phyloP scores from a whole-genome alignment of 2,888 invertebrate species.

The Argyresthia goedartella region DNA sequence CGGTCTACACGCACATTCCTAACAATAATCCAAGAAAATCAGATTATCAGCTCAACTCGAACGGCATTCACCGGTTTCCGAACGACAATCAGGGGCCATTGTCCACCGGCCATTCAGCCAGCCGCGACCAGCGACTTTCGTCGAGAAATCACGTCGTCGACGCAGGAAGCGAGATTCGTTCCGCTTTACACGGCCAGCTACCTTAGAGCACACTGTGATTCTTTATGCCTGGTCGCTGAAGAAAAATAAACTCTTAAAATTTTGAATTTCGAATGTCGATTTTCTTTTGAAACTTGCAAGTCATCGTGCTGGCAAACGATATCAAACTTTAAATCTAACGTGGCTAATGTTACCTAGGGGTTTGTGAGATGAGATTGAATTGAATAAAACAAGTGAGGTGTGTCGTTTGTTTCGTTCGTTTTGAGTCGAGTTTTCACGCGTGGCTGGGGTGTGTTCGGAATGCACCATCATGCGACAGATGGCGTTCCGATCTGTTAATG shows the following conservation, averaged over 20 bases:
- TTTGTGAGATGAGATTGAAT: background rate
- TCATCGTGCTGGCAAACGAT: background rate
- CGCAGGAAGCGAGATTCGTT: constrained; percentile 65
- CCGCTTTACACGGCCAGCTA: constrained; percentile 13
- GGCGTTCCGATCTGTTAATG: background rate
- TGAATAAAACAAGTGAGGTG: constrained; percentile 2
- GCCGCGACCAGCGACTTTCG: constrained; percentile 33
- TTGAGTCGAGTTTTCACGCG: constrained; percentile 40
- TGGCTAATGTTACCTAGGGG: background rate
- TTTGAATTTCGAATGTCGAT: background rate
- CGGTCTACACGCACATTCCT: no score
- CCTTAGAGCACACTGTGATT: constrained; percentile 4
- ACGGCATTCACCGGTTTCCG: background rate
- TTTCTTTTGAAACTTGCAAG: background rate
- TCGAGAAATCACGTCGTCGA: constrained; percentile 63
- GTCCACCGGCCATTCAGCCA: constrained; percentile 62
- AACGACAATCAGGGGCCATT: constrained; percentile 51
- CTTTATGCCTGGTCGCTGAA: background rate
- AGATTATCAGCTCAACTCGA: no score
- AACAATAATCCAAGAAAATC: no score
- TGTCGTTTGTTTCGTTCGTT: background rate
- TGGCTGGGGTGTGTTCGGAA: constrained; percentile 36
- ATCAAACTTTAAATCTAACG: background rate
- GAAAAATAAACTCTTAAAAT: background rate
- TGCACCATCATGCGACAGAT: constrained; percentile 35